Percentiles rank a stretch among this genome's conserved stretches.
These are phyloP conservation scores for Monochamus alternatus DNA, from an alignment of 2,888 invertebrate species.

Conservation along the genomic window DNA sequence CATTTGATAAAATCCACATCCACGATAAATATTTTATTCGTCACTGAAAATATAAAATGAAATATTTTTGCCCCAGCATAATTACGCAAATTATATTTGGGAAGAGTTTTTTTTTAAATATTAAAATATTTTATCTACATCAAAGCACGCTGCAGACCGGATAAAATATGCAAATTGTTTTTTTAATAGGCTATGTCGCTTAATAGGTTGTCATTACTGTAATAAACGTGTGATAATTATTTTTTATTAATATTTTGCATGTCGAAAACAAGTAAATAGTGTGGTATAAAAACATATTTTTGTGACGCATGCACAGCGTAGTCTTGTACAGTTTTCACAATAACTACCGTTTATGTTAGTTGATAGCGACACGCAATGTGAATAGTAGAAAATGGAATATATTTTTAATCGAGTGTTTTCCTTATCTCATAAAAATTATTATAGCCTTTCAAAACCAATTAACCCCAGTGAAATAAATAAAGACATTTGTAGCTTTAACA, in stretches of 20 bases:
- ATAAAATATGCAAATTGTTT: background rate
- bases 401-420: too few relatives aligned
- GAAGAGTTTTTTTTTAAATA: background rate
- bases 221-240: slow-evolving; percentile 1
- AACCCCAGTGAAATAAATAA: too few relatives aligned
- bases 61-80: too few relatives aligned
- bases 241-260: slow-evolving; percentile 13
- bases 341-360: too few relatives aligned
- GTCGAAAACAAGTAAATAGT: background rate
- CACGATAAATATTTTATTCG: background rate
- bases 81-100: background rate
- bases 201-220: slow-evolving; percentile 8
- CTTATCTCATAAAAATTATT: too few relatives aligned
- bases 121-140: background rate
- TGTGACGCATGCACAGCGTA: background rate
- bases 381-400: too few relatives aligned
- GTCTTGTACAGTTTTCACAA: too few relatives aligned
- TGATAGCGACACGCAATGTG: too few relatives aligned
- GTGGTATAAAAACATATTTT: background rate
- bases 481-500: too few relatives aligned
- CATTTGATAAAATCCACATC: too few relatives aligned
- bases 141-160: background rate
- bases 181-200: background rate
- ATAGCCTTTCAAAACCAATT: too few relatives aligned
- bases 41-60: background rate